Evolutionary conservation across 2,113 vertebrate species (phyloP).

Genomic region (Alectura lathami): DNA sequence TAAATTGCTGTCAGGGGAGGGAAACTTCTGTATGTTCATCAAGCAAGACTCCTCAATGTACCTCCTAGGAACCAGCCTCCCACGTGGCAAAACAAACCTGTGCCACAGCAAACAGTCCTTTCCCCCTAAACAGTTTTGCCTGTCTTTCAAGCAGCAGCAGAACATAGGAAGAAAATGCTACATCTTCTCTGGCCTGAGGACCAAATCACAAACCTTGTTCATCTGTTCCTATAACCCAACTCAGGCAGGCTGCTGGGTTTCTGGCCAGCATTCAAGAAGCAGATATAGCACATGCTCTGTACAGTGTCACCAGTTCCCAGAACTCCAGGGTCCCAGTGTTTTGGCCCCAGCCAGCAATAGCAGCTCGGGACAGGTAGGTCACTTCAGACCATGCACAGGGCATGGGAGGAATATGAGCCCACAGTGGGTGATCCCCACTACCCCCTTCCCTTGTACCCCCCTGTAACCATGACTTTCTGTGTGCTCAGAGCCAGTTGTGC

Average conservation of each 20-base stretch:
- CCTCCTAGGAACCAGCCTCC: background rate
- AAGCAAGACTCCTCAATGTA: background rate
- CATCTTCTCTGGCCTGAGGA: background rate
- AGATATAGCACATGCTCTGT: fast-evolving
- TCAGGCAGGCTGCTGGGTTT: background rate
- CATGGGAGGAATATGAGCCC: background rate
- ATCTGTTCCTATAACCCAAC: background rate
- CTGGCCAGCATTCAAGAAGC: background rate
- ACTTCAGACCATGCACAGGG: background rate
- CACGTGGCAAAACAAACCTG: fast-evolving
- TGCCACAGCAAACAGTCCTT: fast-evolving
- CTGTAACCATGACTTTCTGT: background rate
- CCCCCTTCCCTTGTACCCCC: background rate
- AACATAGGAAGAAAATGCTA: background rate
- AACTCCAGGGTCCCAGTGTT: too few species aligned
- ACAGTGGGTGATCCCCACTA: too few species aligned
- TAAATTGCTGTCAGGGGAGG: background rate
- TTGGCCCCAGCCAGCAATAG: background rate
- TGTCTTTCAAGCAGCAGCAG: background rate
- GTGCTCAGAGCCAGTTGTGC: background rate
- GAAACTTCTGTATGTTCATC: background rate
- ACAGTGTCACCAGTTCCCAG: too few species aligned
- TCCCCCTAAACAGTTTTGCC: background rate
- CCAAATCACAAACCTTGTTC: background rate
- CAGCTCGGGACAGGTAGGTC: background rate